Evolutionary conservation across 2,113 vertebrate genomes (phyloP).

Genomic region (Limnothrissa miodon): DNA sequence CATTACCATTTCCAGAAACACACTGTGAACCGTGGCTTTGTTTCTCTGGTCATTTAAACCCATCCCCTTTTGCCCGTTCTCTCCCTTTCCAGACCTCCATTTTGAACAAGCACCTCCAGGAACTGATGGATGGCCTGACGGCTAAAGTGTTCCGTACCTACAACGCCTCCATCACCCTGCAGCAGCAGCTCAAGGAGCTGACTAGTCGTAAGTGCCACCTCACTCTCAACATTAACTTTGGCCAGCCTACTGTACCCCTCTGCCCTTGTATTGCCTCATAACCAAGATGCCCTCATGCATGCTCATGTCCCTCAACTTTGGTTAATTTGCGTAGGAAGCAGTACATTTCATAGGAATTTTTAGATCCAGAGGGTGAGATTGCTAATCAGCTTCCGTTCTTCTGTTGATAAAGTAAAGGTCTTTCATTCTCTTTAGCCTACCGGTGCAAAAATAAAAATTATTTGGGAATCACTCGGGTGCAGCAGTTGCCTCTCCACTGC

Average conservation of each 20-base stretch:
- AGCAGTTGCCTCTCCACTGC: no score
- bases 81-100: constrained; percentile 82
- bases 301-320: no score
- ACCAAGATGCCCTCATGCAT: no score
- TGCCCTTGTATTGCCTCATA: neutral
- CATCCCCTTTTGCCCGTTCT: neutral
- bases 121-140: constrained; percentile 97
- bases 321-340: no score
- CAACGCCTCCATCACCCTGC: constrained; percentile 97
- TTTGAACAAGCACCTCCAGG: constrained; percentile 97
- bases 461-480: no score
- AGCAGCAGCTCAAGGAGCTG: constrained; percentile 92
- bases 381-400: no score
- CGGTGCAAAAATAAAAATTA: no score
- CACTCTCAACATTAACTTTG: neutral
- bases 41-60: neutral
- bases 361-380: no score
- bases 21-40: neutral
- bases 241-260: neutral
- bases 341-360: no score
- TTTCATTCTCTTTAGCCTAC: no score
- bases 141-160: constrained; percentile 99
- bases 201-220: constrained; percentile 79
- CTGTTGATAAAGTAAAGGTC: no score
- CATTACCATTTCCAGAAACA: neutral